Conservation (phyloP, 2,797 vertebrate species). For the Anabas testudineus region DNA sequence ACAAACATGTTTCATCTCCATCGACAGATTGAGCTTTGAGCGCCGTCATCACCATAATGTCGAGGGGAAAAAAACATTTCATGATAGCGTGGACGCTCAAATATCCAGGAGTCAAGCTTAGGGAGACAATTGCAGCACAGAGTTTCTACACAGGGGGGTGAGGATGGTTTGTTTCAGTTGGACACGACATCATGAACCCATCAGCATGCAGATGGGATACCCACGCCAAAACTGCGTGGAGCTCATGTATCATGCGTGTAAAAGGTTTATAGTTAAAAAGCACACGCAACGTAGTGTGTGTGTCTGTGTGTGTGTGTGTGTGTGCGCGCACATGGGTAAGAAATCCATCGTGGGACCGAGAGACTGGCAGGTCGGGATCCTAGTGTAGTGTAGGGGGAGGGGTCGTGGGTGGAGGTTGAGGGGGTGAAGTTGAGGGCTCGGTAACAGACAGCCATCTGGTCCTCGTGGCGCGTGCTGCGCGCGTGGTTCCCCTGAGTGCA, state of each 20-base stretch:
- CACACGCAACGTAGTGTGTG: conserved; percentile 14
- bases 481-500: conserved; percentile 84
- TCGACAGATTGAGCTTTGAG: conserved; percentile 38
- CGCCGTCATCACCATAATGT: conserved; percentile 37
- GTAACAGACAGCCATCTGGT: conserved; percentile 84
- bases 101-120: conserved; percentile 50
- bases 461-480: conserved; percentile 85
- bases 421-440: conserved; percentile 52
- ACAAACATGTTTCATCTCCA: conserved; percentile 18
- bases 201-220: conserved; percentile 75
- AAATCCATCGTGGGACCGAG: conserved; percentile 2
- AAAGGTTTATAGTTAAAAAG: conserved; percentile 46
- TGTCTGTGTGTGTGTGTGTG: conserved; percentile 9
- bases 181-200: conserved; percentile 51
- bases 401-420: conserved; percentile 12
- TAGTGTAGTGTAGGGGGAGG: conserved; percentile 37
- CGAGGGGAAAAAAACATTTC: conserved; percentile 59
- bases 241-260: conserved; percentile 65
- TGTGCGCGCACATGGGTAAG: neutral
- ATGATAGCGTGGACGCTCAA: conserved; percentile 70
- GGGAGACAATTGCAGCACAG: conserved; percentile 41
- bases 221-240: conserved; percentile 77
- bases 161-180: conserved; percentile 48
- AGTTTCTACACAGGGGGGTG: conserved; percentile 34
- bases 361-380: conserved; percentile 28